Base-by-base conservation (phyloP, 2,113 vertebrate genomes). In the Psilopsiagon aymara region DNA sequence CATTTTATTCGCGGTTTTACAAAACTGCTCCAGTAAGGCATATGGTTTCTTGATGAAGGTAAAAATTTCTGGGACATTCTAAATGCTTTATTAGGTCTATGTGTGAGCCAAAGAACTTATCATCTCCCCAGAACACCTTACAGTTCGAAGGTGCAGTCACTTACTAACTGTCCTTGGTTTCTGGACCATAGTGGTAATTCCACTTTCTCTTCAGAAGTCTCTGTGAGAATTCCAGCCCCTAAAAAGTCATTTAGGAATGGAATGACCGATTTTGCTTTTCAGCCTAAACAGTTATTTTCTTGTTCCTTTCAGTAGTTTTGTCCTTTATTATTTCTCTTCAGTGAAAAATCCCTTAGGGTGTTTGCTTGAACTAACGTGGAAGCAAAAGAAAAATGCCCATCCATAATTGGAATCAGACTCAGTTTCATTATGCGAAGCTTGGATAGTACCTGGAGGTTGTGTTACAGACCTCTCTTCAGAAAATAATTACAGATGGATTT, bases 1-100 rank as follows among this genome's bases (percentile, higher is more conserved):
- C 89, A 87, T 97, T 98, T 97, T 63, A 91, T 96, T 97, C 60
- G 74, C 0, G 57, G 77, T 90, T 95, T 93, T 82, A 37, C 84
- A 71, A 47, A 88, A 84, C 74, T 27, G 67, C 88, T 86, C 67
- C 63, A 70, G 82, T 15, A 35, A 94, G 39, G 55, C 84, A 69
- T 74, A 25, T 3, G 77, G 92, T 67, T 46, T 93, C 84, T 44
- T 82, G 59, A 49, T 1, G 74, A 93, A 86, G 60, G 86, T 82
- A 41, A 86, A 74, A 64, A 27, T 14, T 70, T 68, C 88, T 88
- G 66, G 60, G 90, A 57, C 39, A 4, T 21, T 39, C 64, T 20
- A 46, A 51, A 59, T 13, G 55, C 31, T 74, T 68, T 31, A 7
- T 35, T 43, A 37, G 33, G 33, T 73, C 66, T 84, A 51, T 27